Conservation (phyloP, 2,113 vertebrate species). For the Pituophis catenifer region DNA sequence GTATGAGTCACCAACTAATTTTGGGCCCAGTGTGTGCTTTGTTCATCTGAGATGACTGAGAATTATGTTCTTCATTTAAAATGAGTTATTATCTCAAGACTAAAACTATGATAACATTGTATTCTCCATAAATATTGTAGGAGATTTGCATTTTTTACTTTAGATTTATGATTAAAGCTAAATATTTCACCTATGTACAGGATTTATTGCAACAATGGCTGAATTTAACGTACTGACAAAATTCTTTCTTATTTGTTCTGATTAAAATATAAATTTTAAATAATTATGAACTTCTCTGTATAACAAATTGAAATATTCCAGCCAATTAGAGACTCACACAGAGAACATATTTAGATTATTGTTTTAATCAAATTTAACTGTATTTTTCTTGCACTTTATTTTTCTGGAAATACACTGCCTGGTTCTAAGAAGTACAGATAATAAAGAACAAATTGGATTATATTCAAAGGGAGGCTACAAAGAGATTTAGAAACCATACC, state of each 20-base stretch:
- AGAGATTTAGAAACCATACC: not conserved
- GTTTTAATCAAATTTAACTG: not conserved
- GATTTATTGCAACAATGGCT: not conserved
- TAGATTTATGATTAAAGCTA: not conserved
- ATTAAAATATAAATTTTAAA: not conserved
- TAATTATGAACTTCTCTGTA: not conserved
- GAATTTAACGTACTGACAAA: not conserved
- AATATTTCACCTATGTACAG: not conserved
- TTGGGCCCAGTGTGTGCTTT: not conserved
- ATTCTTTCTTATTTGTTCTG: not conserved
- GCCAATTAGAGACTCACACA: not conserved
- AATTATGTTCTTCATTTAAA: slow-evolving; percentile 21
- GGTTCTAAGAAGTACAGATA: not conserved
- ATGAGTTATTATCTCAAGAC: not conserved
- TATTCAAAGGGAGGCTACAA: not conserved
- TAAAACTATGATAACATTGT: not conserved
- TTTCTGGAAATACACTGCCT: not conserved
- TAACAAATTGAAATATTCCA: not conserved
- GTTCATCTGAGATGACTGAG: not conserved
- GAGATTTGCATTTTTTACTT: not conserved
- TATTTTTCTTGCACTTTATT: not conserved
- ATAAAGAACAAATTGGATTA: not conserved
- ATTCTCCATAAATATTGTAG: not conserved
- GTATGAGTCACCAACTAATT: not conserved
- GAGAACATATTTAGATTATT: not conserved